phyloP scores from a whole-genome alignment of 1,140 invertebrate species.

The Rhagoletis zephyria region DNA sequence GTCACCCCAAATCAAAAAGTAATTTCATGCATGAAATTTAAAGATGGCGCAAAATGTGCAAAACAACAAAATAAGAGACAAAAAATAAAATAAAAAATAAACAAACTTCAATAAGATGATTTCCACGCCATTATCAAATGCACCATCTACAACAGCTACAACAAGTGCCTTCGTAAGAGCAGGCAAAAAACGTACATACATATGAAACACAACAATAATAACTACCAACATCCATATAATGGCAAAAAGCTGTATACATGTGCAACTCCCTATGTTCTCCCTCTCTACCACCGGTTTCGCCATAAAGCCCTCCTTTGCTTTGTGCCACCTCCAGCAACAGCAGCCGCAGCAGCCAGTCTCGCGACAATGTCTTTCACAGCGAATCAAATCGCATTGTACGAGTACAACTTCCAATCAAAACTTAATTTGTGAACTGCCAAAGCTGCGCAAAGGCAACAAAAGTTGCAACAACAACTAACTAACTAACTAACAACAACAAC shows the following conservation, averaged over 20 bases:
- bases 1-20: slow-evolving; percentile 39
- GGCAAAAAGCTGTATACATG: not conserved
- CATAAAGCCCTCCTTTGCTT: too few species aligned
- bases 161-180: not conserved
- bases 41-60: slow-evolving; percentile 43
- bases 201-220: not conserved
- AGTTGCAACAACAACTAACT: not conserved
- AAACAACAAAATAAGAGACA: not conserved
- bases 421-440: slow-evolving; percentile 46
- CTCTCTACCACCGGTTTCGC: too few species aligned
- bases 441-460: slow-evolving; percentile 37
- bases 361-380: slow-evolving; percentile 62
- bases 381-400: slow-evolving; percentile 65
- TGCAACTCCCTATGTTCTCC: too few species aligned
- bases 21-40: slow-evolving; percentile 51
- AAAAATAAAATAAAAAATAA: not conserved
- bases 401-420: slow-evolving; percentile 66
- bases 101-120: not conserved
- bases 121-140: slow-evolving; percentile 34
- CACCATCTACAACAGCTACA: slow-evolving; percentile 39
- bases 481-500: not conserved
- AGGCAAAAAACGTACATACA: not conserved
- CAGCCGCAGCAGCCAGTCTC: not conserved
- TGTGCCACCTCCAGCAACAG: not conserved
- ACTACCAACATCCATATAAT: not conserved